Conservation (phyloP, 2,113 vertebrate species). For the Marmota flaviventris region DNA sequence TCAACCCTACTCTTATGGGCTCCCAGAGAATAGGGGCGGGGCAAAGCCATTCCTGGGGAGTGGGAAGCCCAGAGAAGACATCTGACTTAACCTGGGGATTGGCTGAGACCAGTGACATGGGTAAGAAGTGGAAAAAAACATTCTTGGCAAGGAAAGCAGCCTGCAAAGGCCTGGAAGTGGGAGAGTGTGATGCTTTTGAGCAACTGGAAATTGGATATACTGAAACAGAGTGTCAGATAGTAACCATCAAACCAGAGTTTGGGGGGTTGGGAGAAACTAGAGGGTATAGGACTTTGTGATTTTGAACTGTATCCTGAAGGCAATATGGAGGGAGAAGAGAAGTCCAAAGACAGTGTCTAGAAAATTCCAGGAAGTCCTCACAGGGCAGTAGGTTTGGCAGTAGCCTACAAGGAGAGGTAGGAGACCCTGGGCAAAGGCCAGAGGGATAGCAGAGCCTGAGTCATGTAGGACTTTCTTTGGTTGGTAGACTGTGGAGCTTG, state of each 20-base stretch:
- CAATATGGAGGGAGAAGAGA: not conserved
- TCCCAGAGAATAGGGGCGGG: not conserved
- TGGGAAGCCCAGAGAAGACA: not conserved
- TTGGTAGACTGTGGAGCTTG: not conserved
- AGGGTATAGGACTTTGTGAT: not conserved
- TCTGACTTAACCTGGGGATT: not conserved
- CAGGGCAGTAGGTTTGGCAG: not conserved
- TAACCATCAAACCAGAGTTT: not conserved
- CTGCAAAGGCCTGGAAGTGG: not conserved
- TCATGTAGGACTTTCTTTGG: not conserved
- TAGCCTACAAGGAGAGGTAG: not conserved
- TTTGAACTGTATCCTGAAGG: not conserved
- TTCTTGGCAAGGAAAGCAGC: not conserved
- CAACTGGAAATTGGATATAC: not conserved
- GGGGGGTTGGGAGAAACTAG: not conserved
- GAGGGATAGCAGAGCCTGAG: not conserved
- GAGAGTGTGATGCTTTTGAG: not conserved
- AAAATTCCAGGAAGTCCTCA: conserved; percentile 8
- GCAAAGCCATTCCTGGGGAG: not conserved
- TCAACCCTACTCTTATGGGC: not conserved
- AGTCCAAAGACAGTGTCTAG: not conserved
- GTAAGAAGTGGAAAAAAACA: not conserved
- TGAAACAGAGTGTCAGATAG: not conserved
- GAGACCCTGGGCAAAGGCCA: not conserved
- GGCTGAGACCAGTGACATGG: not conserved